Conservation (phyloP, 2,888 invertebrate species). For the Amiota minor region DNA sequence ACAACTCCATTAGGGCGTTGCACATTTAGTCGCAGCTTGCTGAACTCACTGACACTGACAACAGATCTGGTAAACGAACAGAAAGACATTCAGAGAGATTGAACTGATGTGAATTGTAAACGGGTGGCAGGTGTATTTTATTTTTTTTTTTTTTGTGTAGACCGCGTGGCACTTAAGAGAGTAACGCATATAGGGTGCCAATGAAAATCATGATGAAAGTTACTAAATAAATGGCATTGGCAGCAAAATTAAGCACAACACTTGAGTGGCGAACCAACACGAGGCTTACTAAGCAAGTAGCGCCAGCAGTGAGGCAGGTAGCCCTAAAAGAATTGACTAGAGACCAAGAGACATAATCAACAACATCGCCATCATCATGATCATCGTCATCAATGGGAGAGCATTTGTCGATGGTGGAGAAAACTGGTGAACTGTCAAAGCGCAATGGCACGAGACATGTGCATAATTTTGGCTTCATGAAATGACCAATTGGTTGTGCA, state of each 20-base stretch:
- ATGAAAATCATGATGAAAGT: conserved; percentile 57
- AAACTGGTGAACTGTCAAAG: not conserved
- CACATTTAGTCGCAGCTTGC: conserved; percentile 54
- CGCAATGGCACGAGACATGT: conserved; percentile 31
- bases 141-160: conserved; percentile 15
- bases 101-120: conserved; percentile 1
- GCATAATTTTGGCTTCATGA: conserved; percentile 3
- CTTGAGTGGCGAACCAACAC: conserved; percentile 4
- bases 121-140: conserved; percentile 23
- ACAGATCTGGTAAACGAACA: conserved; percentile 32
- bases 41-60: conserved; percentile 45
- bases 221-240: conserved; percentile 8
- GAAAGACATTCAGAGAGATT: not conserved
- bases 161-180: conserved; percentile 27
- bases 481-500: conserved; percentile 4
- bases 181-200: conserved; percentile 33
- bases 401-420: not conserved
- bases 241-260: conserved; percentile 12
- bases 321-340: not conserved
- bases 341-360: not conserved
- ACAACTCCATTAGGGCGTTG: conserved; percentile 64
- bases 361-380: not conserved
- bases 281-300: conserved; percentile 6
- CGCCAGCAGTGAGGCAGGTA: not conserved
- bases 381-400: not conserved